Base-by-base conservation (phyloP, 2,113 vertebrate genomes). In the Ardeotis arabs region DNA sequence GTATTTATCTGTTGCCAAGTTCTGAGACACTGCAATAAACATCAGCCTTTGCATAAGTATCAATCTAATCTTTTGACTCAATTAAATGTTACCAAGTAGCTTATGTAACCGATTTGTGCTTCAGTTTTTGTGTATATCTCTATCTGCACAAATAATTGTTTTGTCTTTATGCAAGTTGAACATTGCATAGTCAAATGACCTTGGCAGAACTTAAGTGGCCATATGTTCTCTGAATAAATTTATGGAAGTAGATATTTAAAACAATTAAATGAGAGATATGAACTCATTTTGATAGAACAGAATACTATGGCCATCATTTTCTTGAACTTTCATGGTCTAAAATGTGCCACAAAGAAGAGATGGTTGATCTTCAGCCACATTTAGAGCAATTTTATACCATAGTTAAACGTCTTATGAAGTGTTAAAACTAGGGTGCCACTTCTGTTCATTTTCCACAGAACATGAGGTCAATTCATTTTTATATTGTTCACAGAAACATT, bases 201-300 rank as follows among this genome's bases (percentile, higher is more conserved):
- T 95, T 53, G 33, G 44, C 17, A 89, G 60, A 96, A 78, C 22
- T 60, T 14, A 60, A 86, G 31, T 78, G 27, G 63, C 31, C 13
- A 10, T 55, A 78, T 64, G 52, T 55, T 27, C 39, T 89, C 50
- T 58, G 44, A 93, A 93, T 50, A 66, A 14, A 64, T 77, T 72
- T 85, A 62, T 60, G 37, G 47, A 84, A 91, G 41, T 27, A 90
- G n/a, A 10, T 31, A 74, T 94, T 96, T 80, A 53, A 87, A 96
- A 82, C 39, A 69, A 79, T 66, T 81, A 63, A 76, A 78, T 52
- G 3, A 72, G 16, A 49, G 31, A n/a, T 19, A 60, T 29, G 5
- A 72, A 25, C 9, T 69, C 3, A 60, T 50, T 74, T 93, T 91
- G 4, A 64, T 45, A 59, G 72, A 66, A 29, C 24, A 63, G 33